Percentiles rank a stretch among this genome's conserved stretches.
These are phyloP conservation scores for Eupithecia exiguata DNA, from an alignment of 2,888 invertebrate species.

Conservation along the genomic window DNA sequence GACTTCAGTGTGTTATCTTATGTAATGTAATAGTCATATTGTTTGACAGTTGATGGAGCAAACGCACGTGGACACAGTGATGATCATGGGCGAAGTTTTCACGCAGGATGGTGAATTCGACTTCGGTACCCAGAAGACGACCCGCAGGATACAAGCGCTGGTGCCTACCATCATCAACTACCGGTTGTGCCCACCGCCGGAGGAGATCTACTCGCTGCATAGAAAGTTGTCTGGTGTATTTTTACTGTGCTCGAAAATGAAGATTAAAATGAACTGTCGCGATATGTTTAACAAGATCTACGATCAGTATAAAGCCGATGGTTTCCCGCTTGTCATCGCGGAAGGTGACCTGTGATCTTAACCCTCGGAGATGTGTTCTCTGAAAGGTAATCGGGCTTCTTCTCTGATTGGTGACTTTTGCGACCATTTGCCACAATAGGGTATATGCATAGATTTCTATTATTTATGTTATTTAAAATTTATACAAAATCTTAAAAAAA, in stretches of 20 bases:
- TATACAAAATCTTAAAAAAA: too few species aligned
- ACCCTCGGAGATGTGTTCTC: not conserved
- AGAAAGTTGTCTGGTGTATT: slow-evolving; percentile 98
- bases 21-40: not conserved
- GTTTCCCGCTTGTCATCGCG: slow-evolving; percentile 41
- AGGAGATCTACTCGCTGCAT: slow-evolving; percentile 99
- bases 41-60: slow-evolving; percentile 90
- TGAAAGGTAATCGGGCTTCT: not conserved
- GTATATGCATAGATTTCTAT: too few species aligned
- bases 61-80: slow-evolving; percentile 97
- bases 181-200: slow-evolving; percentile 97
- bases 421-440: not conserved
- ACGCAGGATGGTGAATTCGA: slow-evolving; percentile 90
- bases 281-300: slow-evolving; percentile 93
- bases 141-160: slow-evolving; percentile 90
- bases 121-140: slow-evolving; percentile 92
- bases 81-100: slow-evolving; percentile 98
- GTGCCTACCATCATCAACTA: slow-evolving; percentile 98
- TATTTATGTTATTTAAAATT: too few species aligned
- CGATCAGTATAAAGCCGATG: slow-evolving; percentile 83
- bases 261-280: slow-evolving; percentile 91
- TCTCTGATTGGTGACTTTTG: not conserved
- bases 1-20: not conserved
- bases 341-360: not conserved
- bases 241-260: slow-evolving; percentile 94